A percentile compares a stretch with the other conserved stretches of the same genome.
Evolutionary conservation across 2,797 vertebrate genomes (phyloP).

Genomic region (Pipistrellus pygmaeus): DNA sequence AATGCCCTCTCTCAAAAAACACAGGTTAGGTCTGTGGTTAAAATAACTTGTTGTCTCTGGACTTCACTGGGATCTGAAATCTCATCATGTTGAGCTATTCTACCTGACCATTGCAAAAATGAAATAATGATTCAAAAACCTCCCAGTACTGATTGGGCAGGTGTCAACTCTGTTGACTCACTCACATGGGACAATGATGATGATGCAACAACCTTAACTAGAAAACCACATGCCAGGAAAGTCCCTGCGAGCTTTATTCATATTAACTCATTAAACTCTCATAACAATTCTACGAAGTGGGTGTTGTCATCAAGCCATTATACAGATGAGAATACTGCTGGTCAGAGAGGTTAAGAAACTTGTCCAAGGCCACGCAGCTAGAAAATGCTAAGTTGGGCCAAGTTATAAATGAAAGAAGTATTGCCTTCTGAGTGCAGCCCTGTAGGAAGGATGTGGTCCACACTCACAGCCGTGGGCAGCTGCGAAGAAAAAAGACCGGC

Average conservation of each 20-base stretch:
- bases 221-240: background rate
- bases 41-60: background rate
- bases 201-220: background rate
- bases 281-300: background rate
- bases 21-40: too few species aligned
- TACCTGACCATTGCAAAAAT: background rate
- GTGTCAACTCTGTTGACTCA: background rate
- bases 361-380: background rate
- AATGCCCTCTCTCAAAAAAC: background rate
- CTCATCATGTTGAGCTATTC: background rate
- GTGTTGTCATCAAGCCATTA: background rate
- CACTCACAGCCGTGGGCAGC: fast-evolving
- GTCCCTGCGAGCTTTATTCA: background rate
- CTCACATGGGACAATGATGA: background rate
- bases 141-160: background rate
- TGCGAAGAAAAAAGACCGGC: background rate
- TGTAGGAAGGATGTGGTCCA: background rate
- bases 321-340: background rate
- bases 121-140: background rate
- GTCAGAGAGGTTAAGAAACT: constrained; percentile 37
- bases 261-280: background rate
- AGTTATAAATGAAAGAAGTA: background rate
- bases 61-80: background rate
- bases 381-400: background rate
- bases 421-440: fast-evolving